These are phyloP conservation scores for Python bivittatus DNA, from an alignment of 2,113 vertebrate species.

Conservation along the genomic window DNA sequence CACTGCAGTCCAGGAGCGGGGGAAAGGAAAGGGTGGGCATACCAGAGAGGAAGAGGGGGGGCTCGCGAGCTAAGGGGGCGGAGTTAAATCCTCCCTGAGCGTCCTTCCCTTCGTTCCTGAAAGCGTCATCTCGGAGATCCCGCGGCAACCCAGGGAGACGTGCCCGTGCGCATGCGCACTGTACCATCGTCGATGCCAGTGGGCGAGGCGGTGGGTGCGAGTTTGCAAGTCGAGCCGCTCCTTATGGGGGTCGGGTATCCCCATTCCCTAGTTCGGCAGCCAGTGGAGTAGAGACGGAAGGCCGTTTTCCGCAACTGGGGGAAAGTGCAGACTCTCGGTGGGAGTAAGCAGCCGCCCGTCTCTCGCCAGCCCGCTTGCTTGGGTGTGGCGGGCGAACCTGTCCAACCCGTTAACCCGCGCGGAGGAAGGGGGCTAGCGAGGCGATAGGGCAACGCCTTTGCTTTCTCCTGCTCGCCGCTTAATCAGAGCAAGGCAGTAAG, in stretches of 20 bases:
- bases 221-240: background rate
- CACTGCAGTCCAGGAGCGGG: too few relatives aligned
- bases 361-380: background rate
- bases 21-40: background rate
- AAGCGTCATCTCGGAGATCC: background rate
- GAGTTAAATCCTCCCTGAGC: background rate
- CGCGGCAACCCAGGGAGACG: background rate
- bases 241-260: background rate
- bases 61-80: background rate
- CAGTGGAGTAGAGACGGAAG: background rate
- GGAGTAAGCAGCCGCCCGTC: background rate
- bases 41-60: slow-evolving; percentile 9
- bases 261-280: background rate
- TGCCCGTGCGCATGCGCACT: background rate
- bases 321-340: background rate
- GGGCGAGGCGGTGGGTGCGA: background rate
- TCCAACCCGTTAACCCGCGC: background rate
- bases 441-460: background rate
- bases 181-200: accelerated
- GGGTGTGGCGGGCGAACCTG: background rate
- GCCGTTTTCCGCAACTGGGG: background rate
- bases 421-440: background rate
- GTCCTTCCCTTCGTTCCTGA: background rate
- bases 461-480: background rate
- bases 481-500: background rate